phyloP scores from a whole-genome alignment of 2,113 vertebrate genomes.

The Phalacrocorax pelagicus region DNA sequence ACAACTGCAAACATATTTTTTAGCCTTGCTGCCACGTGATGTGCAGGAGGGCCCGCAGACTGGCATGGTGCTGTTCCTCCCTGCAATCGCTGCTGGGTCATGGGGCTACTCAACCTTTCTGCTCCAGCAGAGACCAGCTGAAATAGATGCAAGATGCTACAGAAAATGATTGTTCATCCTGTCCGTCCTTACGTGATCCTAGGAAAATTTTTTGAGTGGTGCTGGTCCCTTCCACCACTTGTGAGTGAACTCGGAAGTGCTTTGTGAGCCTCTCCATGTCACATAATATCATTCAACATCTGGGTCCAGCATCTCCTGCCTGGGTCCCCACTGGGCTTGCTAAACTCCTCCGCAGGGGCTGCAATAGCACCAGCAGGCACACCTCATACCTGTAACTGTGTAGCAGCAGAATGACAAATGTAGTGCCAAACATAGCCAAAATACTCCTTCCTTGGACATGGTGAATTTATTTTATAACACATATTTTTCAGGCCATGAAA shows the following conservation, averaged over 20 bases:
- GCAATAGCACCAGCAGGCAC: neutral
- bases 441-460: neutral
- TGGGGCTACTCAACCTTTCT: neutral
- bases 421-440: neutral
- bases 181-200: neutral
- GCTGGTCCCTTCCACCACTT: neutral
- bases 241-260: neutral
- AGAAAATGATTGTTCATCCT: neutral
- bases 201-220: neutral
- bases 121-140: neutral
- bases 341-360: neutral
- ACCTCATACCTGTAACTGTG: neutral
- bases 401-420: neutral
- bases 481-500: neutral
- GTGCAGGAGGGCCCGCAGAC: fast-evolving
- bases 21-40: neutral
- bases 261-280: neutral
- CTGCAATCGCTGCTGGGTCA: neutral
- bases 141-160: neutral
- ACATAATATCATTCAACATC: neutral
- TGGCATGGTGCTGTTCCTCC: neutral
- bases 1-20: neutral
- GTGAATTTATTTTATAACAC: neutral
- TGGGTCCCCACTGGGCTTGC: neutral
- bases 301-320: neutral